phyloP scores from a whole-genome alignment of 2,797 vertebrate genomes.

The Sebastes cheni region DNA sequence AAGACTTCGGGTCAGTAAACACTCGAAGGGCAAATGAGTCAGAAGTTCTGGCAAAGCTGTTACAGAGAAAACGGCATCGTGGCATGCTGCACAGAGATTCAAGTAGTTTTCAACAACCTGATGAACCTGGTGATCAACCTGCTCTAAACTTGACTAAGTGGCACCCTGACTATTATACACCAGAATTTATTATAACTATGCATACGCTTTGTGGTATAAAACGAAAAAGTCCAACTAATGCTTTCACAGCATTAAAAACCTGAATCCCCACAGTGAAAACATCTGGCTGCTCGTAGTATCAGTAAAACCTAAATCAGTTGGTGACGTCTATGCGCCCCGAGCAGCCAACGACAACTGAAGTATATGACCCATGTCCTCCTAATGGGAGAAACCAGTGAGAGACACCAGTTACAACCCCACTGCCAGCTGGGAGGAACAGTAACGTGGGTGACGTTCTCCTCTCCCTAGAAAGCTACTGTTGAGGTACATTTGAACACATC shows the following conservation, averaged over 20 bases:
- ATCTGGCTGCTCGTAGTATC: constrained; percentile 6
- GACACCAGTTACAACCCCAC: background rate
- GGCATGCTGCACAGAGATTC: background rate
- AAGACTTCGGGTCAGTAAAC: background rate
- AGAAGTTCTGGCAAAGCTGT: background rate
- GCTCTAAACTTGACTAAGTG: background rate
- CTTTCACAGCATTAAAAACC: background rate
- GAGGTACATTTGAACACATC: constrained; percentile 5
- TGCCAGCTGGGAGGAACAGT: background rate
- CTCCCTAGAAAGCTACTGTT: background rate
- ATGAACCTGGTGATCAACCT: background rate
- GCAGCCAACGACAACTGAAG: background rate
- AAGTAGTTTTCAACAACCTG: background rate
- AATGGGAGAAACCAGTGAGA: constrained; percentile 8
- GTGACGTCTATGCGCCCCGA: background rate
- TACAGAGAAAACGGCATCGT: background rate
- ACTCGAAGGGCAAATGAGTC: background rate
- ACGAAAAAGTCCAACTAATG: background rate
- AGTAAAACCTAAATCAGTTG: background rate
- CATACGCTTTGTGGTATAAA: background rate
- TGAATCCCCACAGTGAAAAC: background rate
- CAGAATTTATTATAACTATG: background rate
- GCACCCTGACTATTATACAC: background rate
- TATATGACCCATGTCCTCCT: constrained; percentile 8
- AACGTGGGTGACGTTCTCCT: background rate